Percentiles rank a stretch among this genome's conserved stretches.
Conservation (phyloP, 1,140 invertebrate species). For the Trigoniulus corallinus region DNA sequence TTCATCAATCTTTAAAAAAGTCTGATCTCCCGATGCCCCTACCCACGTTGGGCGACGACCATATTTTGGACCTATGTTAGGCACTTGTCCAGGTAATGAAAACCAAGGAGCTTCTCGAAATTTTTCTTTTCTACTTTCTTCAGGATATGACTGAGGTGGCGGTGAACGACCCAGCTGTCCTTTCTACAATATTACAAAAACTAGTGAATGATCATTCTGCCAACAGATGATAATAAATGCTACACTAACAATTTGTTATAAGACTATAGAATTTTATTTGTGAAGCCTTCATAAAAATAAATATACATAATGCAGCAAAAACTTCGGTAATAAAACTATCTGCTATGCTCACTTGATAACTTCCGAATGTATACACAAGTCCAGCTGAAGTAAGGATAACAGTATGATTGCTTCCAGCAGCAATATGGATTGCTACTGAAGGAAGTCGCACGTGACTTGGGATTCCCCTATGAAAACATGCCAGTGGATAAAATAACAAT, state of each 20-base stretch:
- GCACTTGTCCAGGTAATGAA: conserved; percentile 58
- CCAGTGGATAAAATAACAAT: too few relatives aligned
- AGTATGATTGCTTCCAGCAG: conserved; percentile 89
- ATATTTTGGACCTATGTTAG: conserved; percentile 44
- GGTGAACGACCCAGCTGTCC: conserved; percentile 64
- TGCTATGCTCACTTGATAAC: conserved; percentile 49
- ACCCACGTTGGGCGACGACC: conserved; percentile 77
- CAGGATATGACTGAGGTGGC: conserved; percentile 13
- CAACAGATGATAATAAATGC: too few relatives aligned
- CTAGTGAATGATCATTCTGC: too few relatives aligned
- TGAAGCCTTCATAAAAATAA: conserved; percentile 2
- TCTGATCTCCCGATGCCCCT: conserved; percentile 84
- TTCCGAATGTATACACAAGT: conserved; percentile 85
- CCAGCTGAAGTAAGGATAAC: conserved; percentile 76
- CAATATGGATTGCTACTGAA: conserved; percentile 49
- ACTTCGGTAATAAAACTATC: conserved; percentile 3
- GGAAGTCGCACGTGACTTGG: conserved; percentile 59
- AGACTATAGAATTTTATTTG: too few relatives aligned
- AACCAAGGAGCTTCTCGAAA: conserved; percentile 45
- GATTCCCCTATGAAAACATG: conserved; percentile 42
- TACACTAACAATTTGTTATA: too few relatives aligned
- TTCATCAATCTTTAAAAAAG: conserved; percentile 85
- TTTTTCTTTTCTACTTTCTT: conserved; percentile 11
- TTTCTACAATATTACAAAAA: conserved; percentile 58
- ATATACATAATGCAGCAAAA: not conserved